These are phyloP conservation scores for Macrosiphum euphorbiae DNA, from an alignment of 2,888 invertebrate species.

Conservation along the genomic window DNA sequence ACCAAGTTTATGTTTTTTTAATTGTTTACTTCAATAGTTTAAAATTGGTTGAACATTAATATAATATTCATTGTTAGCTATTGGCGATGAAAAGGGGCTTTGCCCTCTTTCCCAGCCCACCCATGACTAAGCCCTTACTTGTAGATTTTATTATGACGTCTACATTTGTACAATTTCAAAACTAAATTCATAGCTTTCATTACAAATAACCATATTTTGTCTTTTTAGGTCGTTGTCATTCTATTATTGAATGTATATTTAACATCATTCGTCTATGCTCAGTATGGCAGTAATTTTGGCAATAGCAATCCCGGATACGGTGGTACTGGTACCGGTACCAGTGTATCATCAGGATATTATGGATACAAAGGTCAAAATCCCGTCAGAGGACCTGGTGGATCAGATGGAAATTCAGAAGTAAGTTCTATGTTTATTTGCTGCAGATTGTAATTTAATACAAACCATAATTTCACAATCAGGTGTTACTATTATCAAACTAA, in stretches of 20 bases:
- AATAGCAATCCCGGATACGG: conserved; percentile 54
- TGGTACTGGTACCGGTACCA: conserved; percentile 27
- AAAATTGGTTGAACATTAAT: too few species aligned
- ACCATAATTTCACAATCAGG: background rate
- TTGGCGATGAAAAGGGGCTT: too few species aligned
- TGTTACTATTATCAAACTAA: background rate
- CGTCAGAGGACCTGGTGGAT: background rate
- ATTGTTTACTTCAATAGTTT: too few species aligned
- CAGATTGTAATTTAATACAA: background rate
- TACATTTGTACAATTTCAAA: background rate
- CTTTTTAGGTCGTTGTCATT: background rate
- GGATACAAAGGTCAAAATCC: conserved; percentile 36
- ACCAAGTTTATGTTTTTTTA: background rate
- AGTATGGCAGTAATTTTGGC: conserved; percentile 37
- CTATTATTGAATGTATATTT: conserved; percentile 27
- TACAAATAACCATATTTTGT: background rate
- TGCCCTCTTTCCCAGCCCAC: too few species aligned
- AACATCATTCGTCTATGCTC: conserved; percentile 29
- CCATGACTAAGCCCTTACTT: too few species aligned
- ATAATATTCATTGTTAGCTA: too few species aligned
- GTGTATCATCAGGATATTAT: conserved; percentile 46
- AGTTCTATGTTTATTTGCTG: background rate
- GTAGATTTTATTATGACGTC: background rate
- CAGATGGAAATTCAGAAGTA: conserved; percentile 56
- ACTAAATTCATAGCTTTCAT: background rate